Conservation (phyloP, 2,113 vertebrate genomes). For the Saguinus imperator region DNA sequence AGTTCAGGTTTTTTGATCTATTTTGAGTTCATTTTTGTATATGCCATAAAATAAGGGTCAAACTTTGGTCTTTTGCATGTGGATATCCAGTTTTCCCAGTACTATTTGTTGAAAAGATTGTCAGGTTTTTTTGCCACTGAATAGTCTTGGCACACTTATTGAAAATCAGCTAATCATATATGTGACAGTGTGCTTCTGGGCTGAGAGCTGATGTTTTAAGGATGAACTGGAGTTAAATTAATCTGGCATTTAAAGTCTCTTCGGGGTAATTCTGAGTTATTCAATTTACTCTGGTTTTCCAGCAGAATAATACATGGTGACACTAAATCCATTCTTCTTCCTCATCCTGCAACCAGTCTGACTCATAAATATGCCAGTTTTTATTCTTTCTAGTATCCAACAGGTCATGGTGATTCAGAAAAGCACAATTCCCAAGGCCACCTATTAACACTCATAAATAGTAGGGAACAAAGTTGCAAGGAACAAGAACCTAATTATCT, state of each 20-base stretch:
- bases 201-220: conserved; percentile 4
- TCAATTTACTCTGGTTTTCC: background rate
- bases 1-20: background rate
- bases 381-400: background rate
- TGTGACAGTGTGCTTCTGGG: background rate
- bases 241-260: background rate
- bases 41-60: background rate
- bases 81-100: background rate
- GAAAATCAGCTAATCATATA: conserved; percentile 1
- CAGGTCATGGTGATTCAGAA: background rate
- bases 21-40: background rate
- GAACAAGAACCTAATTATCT: background rate
- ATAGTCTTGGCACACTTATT: background rate
- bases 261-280: background rate
- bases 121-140: background rate
- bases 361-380: background rate
- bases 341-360: background rate
- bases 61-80: background rate
- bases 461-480: background rate
- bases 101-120: conserved; percentile 22
- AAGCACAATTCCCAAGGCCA: background rate
- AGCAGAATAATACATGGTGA: background rate
- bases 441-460: background rate
- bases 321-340: background rate
- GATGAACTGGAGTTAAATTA: conserved; percentile 29